phyloP scores from a whole-genome alignment of 92 coral and sea anemone genomes.

The Palythoa heliodiscus region DNA sequence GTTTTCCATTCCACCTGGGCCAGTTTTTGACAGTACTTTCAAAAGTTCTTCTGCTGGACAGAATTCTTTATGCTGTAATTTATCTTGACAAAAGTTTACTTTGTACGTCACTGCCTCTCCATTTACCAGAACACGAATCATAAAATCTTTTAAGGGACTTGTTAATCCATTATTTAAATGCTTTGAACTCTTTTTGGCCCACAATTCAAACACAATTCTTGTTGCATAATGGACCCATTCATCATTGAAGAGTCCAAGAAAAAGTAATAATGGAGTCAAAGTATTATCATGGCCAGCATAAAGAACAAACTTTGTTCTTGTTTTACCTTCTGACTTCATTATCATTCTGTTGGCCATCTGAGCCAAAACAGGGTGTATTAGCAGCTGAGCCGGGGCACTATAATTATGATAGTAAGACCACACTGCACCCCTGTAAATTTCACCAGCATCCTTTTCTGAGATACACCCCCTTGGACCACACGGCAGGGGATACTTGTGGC shows the following conservation, averaged over 20 bases:
- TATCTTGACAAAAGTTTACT: constrained; percentile 69
- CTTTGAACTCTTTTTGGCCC: constrained; percentile 47
- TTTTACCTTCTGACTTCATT: constrained; percentile 45
- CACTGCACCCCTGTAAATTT: constrained; percentile 54
- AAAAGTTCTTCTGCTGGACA: constrained; percentile 79
- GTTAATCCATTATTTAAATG: neutral
- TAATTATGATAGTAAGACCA: constrained; percentile 72
- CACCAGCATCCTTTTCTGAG: constrained; percentile 55
- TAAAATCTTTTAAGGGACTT: neutral
- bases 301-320: constrained; percentile 72
- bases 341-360: constrained; percentile 84
- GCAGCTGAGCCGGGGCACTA: constrained; percentile 64
- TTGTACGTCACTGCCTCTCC: constrained; percentile 78
- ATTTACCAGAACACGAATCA: constrained; percentile 74
- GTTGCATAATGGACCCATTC: constrained; percentile 84
- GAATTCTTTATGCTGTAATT: constrained; percentile 64
- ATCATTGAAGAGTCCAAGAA: constrained; percentile 68
- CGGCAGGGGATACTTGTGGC: constrained; percentile 73
- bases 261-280: constrained; percentile 65
- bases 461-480: constrained; percentile 90
- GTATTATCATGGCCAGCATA: constrained; percentile 91
- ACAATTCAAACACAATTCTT: constrained; percentile 86
- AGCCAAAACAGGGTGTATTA: constrained; percentile 67
- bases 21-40: constrained; percentile 62
- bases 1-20: constrained; percentile 16